Percentiles rank a stretch among this genome's conserved stretches.
phyloP scores from a whole-genome alignment of 2,888 invertebrate genomes.

The Luperina nickerlii region DNA sequence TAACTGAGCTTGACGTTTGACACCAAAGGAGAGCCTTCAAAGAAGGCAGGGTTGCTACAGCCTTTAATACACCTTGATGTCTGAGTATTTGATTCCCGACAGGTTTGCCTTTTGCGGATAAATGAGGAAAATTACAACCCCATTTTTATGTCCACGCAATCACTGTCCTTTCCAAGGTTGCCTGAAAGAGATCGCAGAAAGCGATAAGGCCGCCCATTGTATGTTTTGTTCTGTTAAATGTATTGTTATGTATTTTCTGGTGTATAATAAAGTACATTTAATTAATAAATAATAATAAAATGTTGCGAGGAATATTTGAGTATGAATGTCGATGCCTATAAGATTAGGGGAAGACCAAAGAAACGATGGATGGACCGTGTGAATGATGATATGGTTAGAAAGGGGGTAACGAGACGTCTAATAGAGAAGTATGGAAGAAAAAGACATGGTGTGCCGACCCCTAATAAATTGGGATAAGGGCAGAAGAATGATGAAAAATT shows the following conservation, averaged over 20 bases:
- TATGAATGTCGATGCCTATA: too few relatives aligned
- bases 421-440: too few relatives aligned
- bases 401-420: too few relatives aligned
- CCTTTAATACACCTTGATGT: neutral
- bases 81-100: neutral
- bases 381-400: too few relatives aligned
- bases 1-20: constrained; percentile 5
- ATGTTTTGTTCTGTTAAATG: neutral
- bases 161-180: neutral
- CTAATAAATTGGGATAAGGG: too few relatives aligned
- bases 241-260: too few relatives aligned
- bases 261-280: neutral
- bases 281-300: neutral
- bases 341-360: too few relatives aligned
- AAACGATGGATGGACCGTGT: too few relatives aligned
- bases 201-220: neutral
- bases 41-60: neutral
- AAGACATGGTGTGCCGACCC: too few relatives aligned
- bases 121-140: neutral
- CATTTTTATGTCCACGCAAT: neutral
- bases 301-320: too few relatives aligned
- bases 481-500: too few relatives aligned
- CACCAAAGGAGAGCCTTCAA: neutral
- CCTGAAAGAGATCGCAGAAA: neutral
- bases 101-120: neutral